Base-by-base conservation (phyloP, 2,113 vertebrate genomes). In the Myotis davidii region DNA sequence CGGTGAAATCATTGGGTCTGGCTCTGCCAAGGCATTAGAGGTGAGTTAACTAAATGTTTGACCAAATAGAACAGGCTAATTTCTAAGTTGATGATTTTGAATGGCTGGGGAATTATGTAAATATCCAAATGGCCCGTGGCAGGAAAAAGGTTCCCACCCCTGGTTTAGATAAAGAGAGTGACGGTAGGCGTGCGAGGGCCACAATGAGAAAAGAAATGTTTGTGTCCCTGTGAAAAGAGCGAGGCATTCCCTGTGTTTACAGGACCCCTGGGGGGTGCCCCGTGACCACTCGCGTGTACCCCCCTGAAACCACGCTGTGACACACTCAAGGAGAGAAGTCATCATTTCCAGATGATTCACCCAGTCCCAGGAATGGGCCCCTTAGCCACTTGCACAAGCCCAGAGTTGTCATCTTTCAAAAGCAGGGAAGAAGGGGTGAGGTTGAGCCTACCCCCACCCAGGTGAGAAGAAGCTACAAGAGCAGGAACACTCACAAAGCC, bases 401-500 rank as follows among this genome's bases (percentile, higher is more conserved):
- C 45, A 59, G 89, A 83, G 97, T 93, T 95, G 6, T 34, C 54
- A 81, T 96, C 93, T 97, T 97, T 96, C 96, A 96, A 90, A 98
- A 96, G 94, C 39, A 94, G 64, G 85, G 37, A 73, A 97, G 97
- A 83, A 73, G 78, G 86, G 73, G 78, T 45, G 74, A 42, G 16
- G 85, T 93, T 96, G 88, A 96, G 67, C 94, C 78, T 87, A 37
- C 37, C 90, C 86, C 42, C 64, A 25, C 92, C 76, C 94, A 91
- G 90, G 77, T 83, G 65, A 67, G 73, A 85, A 82, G 37, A 17
- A 45, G 59, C 23, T 59, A 29, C 96, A 97, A 76, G 89, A 91
- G 65, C 86, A 94, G 90, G 72, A 85, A 90, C 93, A 96, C 77
- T 73, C 96, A 93, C 97, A 97, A 98, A 97, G 69, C 94, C 97